Base-by-base conservation (phyloP, 1,140 invertebrate species). In the Fopius arisanus region DNA sequence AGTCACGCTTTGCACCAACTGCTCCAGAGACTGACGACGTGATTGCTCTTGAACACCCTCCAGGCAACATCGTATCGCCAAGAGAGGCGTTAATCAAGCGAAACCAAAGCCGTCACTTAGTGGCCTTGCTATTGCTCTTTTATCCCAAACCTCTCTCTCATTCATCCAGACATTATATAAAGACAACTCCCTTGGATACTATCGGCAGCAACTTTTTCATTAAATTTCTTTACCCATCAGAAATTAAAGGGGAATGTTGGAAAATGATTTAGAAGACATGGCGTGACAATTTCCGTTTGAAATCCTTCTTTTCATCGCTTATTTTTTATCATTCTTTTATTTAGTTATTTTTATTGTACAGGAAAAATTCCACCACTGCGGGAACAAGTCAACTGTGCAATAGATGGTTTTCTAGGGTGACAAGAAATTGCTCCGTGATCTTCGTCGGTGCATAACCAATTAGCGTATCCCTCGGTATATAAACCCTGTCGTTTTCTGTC, bases 391-490 rank as follows among this genome's bases (percentile, higher is more conserved):
- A 66, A 71, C 23, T 65, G 37, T 37, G 59, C 21, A 66, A 65
- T 59, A 62, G 51, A 63, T 31, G 21, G 54, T 54, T 31, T 21
- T 51, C 66, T 70, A 33, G 29, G 10, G 28, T 48, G 26, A 70
- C 29, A 21, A 70, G 29, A 59, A 19, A 43, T 48, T 69, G 62
- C 70, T 71, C 75, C 65, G 73, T 62, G 73, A 80, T 79, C 70
- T 78, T 74, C 72, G 74, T 62, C 73, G 77, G 79, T 79, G 78
- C 78, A 79, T 74, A 75, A 80, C 74, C 77, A 80, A 80, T 80
- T 79, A 78, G 73, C 73, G 65, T 59, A 67, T 31, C 63, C 16
- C 33, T 41, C 16, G 51, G 16, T 26, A 43, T 43, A 43, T 14
- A 43, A 59, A 62, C 74, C 65, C 48, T 72, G 68, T 59, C 66